These are phyloP conservation scores for Polymixis flavicincta DNA, from an alignment of 2,888 invertebrate genomes.

Conservation along the genomic window DNA sequence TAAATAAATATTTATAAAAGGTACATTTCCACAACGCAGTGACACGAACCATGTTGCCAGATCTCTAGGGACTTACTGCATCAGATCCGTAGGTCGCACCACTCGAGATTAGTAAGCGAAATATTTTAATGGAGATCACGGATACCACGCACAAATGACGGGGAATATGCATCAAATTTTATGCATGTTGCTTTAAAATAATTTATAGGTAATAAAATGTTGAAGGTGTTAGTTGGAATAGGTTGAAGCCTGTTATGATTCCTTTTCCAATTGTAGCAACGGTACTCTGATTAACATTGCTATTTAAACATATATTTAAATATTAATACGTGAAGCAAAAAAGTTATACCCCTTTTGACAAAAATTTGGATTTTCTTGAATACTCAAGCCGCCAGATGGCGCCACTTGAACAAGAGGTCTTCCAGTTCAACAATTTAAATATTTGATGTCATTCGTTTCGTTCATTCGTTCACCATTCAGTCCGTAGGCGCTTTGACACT, in stretches of 20 bases:
- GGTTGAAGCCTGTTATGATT: background rate
- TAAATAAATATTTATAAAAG: background rate
- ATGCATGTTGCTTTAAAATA: constrained; percentile 4
- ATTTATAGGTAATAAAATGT: no score
- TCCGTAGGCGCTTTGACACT: no score
- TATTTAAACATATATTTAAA: no score
- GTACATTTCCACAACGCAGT: constrained; percentile 4
- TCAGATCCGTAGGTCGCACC: constrained; percentile 67
- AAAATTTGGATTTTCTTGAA: no score
- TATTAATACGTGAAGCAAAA: no score
- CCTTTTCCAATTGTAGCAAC: background rate
- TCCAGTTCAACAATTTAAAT: no score
- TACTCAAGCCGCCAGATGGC: no score
- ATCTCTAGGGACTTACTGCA: constrained; percentile 62
- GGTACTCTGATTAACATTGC: background rate
- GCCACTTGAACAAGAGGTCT: no score
- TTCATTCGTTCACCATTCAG: no score
- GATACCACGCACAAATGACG: constrained; percentile 29
- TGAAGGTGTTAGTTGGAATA: background rate
- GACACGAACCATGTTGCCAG: constrained; percentile 16
- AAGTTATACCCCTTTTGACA: no score
- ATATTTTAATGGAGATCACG: constrained; percentile 73
- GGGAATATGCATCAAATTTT: constrained; percentile 23
- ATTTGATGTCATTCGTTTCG: no score
- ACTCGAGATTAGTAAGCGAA: constrained; percentile 72